phyloP scores from a whole-genome alignment of 2,888 invertebrate genomes.

The Seira sanloemensis region DNA sequence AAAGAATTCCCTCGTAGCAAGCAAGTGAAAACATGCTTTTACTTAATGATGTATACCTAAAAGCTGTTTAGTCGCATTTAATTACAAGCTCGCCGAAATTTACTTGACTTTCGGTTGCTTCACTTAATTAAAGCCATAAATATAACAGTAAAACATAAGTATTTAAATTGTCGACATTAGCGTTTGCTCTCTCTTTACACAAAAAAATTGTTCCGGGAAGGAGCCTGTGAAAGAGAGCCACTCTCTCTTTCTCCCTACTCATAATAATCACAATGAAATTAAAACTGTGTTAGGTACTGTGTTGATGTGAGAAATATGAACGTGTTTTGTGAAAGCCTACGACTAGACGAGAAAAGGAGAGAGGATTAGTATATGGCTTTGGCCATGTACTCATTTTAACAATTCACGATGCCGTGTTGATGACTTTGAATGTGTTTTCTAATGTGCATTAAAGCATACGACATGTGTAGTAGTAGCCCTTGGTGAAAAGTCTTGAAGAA shows the following conservation, averaged over 20 bases:
- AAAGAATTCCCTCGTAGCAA: no score
- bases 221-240: neutral
- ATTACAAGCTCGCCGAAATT: neutral
- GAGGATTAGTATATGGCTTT: neutral
- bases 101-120: neutral
- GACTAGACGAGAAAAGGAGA: no score
- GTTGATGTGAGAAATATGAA: neutral
- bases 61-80: neutral
- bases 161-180: slow-evolving; percentile 25
- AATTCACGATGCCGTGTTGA: neutral
- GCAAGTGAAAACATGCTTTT: neutral
- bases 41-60: no score
- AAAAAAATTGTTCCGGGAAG: neutral
- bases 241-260: neutral
- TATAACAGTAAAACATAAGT: slow-evolving; percentile 34
- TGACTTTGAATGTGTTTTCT: neutral
- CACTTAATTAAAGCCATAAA: slow-evolving; percentile 49
- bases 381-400: neutral
- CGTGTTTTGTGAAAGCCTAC: neutral
- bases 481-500: no score
- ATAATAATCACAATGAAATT: slow-evolving; percentile 38
- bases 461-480: no score
- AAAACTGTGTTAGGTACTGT: slow-evolving; percentile 15
- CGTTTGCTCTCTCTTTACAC: no score
- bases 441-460: no score